Conservation (phyloP, 2,888 invertebrate species). For the Caenorhabditis japonica region DNA sequence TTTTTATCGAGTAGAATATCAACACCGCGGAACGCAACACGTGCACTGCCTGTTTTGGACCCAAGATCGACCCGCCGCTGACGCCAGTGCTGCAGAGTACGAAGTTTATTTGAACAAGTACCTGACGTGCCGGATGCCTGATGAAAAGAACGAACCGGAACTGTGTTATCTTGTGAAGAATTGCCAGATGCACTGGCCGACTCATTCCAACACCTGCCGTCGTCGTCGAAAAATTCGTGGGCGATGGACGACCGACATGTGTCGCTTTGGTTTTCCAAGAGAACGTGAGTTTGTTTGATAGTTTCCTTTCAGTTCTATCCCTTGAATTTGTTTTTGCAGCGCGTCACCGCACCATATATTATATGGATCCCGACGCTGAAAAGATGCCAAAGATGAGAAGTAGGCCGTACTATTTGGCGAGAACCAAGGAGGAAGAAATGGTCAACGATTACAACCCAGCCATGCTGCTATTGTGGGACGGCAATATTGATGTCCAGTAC, state of each 20-base stretch:
- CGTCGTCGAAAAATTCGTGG: background rate
- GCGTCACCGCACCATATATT: no score
- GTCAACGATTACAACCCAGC: conserved; percentile 30
- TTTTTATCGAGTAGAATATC: no score
- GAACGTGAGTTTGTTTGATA: no score
- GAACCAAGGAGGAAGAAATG: background rate
- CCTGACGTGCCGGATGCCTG: conserved; percentile 21
- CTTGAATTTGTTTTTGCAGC: no score
- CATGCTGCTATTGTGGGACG: conserved; percentile 11
- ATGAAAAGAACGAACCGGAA: conserved; percentile 8
- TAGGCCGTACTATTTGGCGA: conserved; percentile 4
- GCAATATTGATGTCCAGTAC: conserved; percentile 36
- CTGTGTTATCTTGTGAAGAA: background rate
- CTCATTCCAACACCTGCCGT: conserved; percentile 20
- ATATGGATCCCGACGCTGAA: no score
- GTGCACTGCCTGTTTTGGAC: conserved; percentile 20
- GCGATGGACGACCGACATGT: background rate
- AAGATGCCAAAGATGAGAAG: no score
- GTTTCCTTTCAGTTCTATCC: no score
- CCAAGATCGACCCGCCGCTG: background rate
- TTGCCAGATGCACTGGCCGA: conserved; percentile 16
- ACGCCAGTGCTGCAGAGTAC: background rate
- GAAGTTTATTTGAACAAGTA: background rate
- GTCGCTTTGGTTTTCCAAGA: conserved; percentile 16
- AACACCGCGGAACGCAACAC: conserved; percentile 22